Conservation (phyloP, 2,797 vertebrate species). For the Dipus sagitta region DNA sequence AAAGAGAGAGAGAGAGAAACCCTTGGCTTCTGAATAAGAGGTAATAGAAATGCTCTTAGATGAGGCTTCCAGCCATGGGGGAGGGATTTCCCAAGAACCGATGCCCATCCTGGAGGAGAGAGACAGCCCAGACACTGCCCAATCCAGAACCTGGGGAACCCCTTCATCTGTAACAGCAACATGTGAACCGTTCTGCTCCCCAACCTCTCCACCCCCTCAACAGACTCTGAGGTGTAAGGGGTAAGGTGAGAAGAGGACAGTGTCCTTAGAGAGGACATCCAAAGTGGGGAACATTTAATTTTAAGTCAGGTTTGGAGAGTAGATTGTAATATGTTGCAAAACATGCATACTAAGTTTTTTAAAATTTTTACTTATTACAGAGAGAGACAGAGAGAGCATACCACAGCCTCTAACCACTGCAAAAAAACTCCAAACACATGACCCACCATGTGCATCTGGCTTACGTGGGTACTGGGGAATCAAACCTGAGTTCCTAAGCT, state of each 20-base stretch:
- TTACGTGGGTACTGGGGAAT: too few relatives aligned
- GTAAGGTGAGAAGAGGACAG: background rate
- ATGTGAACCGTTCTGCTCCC: rapidly evolving
- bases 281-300: background rate
- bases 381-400: too few relatives aligned
- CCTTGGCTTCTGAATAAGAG: background rate
- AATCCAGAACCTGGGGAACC: background rate
- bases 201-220: background rate
- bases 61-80: background rate
- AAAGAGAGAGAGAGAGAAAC: background rate
- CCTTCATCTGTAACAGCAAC: rapidly evolving
- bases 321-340: background rate
- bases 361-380: too few relatives aligned
- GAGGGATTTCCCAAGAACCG: background rate
- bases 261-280: background rate
- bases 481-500: too few relatives aligned
- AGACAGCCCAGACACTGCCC: too few relatives aligned
- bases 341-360: slow-evolving; percentile 1
- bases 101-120: background rate
- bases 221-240: background rate
- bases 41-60: background rate
- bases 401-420: too few relatives aligned
- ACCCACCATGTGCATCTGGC: too few relatives aligned
- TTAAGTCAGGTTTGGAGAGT: slow-evolving; percentile 50
- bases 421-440: too few relatives aligned